Evolutionary conservation across 2,113 vertebrate species (phyloP).

Genomic region (Catagonus wagneri): DNA sequence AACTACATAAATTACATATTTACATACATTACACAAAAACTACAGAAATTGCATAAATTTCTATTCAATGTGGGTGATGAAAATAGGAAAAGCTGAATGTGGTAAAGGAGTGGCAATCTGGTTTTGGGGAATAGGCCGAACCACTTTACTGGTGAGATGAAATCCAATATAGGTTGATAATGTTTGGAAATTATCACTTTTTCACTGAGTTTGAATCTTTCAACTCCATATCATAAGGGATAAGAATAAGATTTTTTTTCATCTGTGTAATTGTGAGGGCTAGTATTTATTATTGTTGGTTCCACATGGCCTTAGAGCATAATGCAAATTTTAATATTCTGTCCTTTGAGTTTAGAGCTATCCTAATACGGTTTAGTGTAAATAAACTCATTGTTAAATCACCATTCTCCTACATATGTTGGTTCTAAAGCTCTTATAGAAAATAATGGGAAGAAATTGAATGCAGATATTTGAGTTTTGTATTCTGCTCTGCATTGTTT

Average conservation of each 20-base stretch:
- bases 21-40: too few species aligned
- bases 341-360: not conserved
- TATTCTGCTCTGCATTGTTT: not conserved
- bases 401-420: not conserved
- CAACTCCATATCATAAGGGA: not conserved
- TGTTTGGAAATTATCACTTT: not conserved
- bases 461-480: not conserved
- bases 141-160: not conserved
- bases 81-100: not conserved
- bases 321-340: not conserved
- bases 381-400: slow-evolving; percentile 6
- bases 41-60: too few species aligned
- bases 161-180: not conserved
- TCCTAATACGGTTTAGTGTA: not conserved
- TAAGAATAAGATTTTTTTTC: not conserved
- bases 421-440: not conserved
- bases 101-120: not conserved
- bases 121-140: not conserved
- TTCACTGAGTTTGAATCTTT: not conserved
- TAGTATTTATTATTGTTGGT: not conserved
- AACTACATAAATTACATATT: not conserved
- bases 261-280: not conserved
- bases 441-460: not conserved
- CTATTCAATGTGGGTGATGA: not conserved
- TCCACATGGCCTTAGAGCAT: not conserved